phyloP scores from a whole-genome alignment of 2,113 vertebrate genomes.

The Manacus vitellinus region DNA sequence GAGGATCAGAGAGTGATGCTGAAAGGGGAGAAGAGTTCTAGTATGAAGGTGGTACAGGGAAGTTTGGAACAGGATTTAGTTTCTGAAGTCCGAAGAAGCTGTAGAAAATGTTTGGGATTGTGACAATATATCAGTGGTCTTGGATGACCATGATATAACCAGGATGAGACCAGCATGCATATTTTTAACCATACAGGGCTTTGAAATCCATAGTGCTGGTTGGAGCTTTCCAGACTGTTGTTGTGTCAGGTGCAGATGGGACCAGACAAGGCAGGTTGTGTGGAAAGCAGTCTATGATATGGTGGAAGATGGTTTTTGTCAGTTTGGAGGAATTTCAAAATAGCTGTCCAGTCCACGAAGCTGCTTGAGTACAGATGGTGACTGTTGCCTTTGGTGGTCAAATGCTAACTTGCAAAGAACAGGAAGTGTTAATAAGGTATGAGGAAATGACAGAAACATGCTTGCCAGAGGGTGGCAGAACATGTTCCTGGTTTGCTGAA shows the following conservation, averaged over 20 bases:
- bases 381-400: constrained; percentile 47
- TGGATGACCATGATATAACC: constrained; percentile 64
- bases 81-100: constrained; percentile 55
- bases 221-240: constrained; percentile 79
- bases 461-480: not conserved
- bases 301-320: constrained; percentile 42
- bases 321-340: constrained; percentile 60
- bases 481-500: not conserved
- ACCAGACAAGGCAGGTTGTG: constrained; percentile 42
- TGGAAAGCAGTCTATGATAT: constrained; percentile 74
- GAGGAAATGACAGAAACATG: constrained; percentile 2
- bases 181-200: constrained; percentile 75
- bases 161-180: constrained; percentile 54
- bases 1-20: not conserved
- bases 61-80: constrained; percentile 34
- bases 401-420: not conserved
- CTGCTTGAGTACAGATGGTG: constrained; percentile 30
- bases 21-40: not conserved
- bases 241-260: constrained; percentile 82
- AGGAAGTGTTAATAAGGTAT: constrained; percentile 30
- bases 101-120: constrained; percentile 67
- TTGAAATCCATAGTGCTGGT: constrained; percentile 76
- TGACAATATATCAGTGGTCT: constrained; percentile 69
- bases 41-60: not conserved
- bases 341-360: constrained; percentile 31